Evolutionary conservation across 2,888 invertebrate species (phyloP).

Genomic region (Eudemis profundana): DNA sequence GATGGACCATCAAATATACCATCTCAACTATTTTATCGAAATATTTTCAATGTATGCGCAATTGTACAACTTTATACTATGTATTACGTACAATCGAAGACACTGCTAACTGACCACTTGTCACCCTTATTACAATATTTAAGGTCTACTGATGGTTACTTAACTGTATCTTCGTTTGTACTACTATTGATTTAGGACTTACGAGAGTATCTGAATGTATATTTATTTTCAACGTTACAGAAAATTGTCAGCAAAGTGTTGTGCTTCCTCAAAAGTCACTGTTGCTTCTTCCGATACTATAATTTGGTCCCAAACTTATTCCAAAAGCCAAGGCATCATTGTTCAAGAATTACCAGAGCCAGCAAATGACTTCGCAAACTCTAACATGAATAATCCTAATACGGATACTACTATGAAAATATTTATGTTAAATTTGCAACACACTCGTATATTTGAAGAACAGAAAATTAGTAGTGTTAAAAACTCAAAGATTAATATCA

Average conservation of each 20-base stretch:
- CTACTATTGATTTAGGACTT: no score
- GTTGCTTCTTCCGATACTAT: constrained; percentile 45
- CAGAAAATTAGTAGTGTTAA: not conserved
- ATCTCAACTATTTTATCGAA: no score
- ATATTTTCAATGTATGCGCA: no score
- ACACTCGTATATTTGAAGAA: not conserved
- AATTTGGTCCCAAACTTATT: constrained; percentile 10
- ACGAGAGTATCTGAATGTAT: not conserved
- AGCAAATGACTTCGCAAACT: not conserved
- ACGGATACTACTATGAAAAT: not conserved
- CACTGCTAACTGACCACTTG: no score
- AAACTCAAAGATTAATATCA: not conserved
- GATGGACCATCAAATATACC: no score
- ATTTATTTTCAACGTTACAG: constrained; percentile 5
- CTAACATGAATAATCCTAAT: not conserved
- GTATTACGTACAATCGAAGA: no score
- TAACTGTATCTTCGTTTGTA: no score
- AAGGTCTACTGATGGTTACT: no score
- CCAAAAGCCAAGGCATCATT: not conserved
- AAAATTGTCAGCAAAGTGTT: constrained; percentile 44
- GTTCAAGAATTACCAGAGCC: not conserved
- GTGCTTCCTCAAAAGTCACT: constrained; percentile 48
- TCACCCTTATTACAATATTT: no score
- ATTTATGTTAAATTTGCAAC: not conserved
- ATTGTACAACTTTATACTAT: no score